These are phyloP conservation scores for Fratercula arctica DNA, from an alignment of 2,797 vertebrate species.

Conservation along the genomic window DNA sequence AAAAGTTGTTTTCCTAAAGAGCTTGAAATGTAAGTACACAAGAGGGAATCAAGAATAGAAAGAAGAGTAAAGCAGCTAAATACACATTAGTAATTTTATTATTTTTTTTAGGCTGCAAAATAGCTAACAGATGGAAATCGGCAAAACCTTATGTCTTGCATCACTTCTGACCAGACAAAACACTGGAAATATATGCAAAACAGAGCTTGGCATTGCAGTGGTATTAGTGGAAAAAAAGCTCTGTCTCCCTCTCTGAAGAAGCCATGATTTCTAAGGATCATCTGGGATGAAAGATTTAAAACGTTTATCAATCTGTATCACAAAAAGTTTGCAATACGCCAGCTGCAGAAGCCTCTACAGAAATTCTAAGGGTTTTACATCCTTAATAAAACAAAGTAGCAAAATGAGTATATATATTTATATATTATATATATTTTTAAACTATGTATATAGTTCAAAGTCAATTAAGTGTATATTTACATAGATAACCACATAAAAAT, in stretches of 20 bases:
- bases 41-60: neutral
- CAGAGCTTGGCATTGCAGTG: neutral
- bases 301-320: neutral
- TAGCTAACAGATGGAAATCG: neutral
- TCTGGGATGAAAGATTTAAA: neutral
- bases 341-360: neutral
- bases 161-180: neutral
- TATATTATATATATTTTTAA: neutral
- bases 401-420: neutral
- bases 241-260: rapidly evolving
- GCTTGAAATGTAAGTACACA: neutral
- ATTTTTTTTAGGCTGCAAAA: neutral
- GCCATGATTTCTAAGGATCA: neutral
- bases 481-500: neutral
- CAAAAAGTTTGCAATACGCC: neutral
- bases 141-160: neutral
- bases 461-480: neutral
- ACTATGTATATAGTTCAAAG: neutral
- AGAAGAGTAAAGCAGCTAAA: neutral
- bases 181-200: neutral
- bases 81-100: neutral
- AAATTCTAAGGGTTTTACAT: neutral
- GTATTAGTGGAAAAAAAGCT: neutral
- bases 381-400: neutral
- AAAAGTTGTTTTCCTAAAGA: neutral